These are phyloP conservation scores for Lithobates pipiens DNA, from an alignment of 2,797 vertebrate genomes.

Conservation along the genomic window DNA sequence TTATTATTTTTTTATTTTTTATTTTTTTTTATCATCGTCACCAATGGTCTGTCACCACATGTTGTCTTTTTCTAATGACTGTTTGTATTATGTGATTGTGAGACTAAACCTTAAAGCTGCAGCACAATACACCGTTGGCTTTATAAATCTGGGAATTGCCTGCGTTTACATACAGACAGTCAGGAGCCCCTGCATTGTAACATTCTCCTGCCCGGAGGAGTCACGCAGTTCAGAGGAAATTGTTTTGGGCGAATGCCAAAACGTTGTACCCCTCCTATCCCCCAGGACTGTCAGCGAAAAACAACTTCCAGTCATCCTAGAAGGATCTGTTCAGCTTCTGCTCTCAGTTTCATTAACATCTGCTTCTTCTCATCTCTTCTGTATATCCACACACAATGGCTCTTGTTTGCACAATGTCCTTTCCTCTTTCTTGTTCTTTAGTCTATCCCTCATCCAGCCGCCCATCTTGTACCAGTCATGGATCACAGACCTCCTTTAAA, in stretches of 20 bases:
- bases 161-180: slow-evolving; percentile 8
- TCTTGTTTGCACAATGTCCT: not conserved
- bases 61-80: too few species aligned
- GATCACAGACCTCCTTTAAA: slow-evolving; percentile 20
- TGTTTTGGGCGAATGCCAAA: slow-evolving; percentile 51
- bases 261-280: slow-evolving; percentile 41
- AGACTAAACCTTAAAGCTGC: not conserved
- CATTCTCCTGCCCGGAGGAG: slow-evolving; percentile 40
- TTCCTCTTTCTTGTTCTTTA: slow-evolving; percentile 1
- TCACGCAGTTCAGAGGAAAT: slow-evolving; percentile 62
- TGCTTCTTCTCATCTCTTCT: slow-evolving; percentile 47
- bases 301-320: slow-evolving; percentile 49
- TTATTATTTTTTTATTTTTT: not conserved
- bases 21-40: not conserved
- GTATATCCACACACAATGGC: slow-evolving; percentile 16
- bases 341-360: slow-evolving; percentile 53
- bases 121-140: not conserved
- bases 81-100: too few species aligned
- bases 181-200: slow-evolving; percentile 27
- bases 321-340: slow-evolving; percentile 52
- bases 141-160: not conserved
- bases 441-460: not conserved
- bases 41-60: not conserved
- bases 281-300: slow-evolving; percentile 28
- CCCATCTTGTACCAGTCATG: slow-evolving; percentile 18